These are phyloP conservation scores for Esox lucius DNA, from an alignment of 2,797 vertebrate genomes.

Conservation along the genomic window DNA sequence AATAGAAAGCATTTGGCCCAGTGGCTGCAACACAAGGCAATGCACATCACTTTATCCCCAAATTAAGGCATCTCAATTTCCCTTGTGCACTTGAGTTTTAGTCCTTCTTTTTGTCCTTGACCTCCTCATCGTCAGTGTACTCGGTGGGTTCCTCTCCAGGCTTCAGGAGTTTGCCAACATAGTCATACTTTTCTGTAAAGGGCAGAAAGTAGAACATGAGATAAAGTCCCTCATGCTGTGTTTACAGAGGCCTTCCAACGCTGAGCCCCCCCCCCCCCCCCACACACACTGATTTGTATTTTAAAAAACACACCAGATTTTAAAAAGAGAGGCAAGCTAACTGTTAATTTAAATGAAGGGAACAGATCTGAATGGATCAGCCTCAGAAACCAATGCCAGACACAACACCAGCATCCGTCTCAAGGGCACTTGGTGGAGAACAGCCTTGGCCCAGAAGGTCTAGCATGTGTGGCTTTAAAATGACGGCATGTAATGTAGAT, in stretches of 20 bases:
- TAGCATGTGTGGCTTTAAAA: background rate
- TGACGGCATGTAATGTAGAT: constrained; percentile 1
- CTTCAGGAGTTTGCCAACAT: constrained; percentile 92
- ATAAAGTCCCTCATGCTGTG: too few species aligned
- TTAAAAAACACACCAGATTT: too few species aligned
- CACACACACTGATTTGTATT: too few species aligned
- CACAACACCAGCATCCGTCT: background rate
- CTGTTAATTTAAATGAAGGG: too few species aligned
- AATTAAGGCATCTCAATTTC: constrained; percentile 52
- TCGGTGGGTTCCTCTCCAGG: constrained; percentile 89
- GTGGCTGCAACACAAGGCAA: constrained; percentile 21
- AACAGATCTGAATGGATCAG: background rate
- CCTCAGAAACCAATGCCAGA: background rate
- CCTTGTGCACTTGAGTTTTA: constrained; percentile 56
- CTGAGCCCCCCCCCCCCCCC: too few species aligned
- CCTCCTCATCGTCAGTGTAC: constrained; percentile 94
- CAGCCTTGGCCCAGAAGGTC: background rate
- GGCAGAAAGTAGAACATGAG: constrained; percentile 21
- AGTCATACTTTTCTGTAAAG: constrained; percentile 89
- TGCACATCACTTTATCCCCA: constrained; percentile 34
- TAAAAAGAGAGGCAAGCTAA: too few species aligned
- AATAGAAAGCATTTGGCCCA: constrained; percentile 16
- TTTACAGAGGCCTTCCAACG: background rate
- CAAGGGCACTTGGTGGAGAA: constrained; percentile 2
- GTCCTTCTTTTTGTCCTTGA: constrained; percentile 84